Evolutionary conservation across 1,140 invertebrate species (phyloP).

Genomic region (Linepithema humile): DNA sequence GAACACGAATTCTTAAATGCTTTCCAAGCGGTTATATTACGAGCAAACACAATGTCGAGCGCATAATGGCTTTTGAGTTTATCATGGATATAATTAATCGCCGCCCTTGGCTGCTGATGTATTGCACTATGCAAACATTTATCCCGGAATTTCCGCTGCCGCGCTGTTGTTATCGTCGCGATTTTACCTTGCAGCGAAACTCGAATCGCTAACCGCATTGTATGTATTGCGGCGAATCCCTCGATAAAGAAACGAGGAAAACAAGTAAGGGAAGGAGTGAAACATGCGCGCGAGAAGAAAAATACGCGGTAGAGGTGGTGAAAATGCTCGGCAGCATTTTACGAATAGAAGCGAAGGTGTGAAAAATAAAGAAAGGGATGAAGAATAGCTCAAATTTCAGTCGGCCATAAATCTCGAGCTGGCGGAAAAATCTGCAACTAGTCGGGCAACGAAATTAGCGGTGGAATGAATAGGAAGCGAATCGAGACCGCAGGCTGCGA

Average conservation of each 20-base stretch:
- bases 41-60: constrained; percentile 7
- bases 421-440: not conserved
- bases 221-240: not conserved
- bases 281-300: constrained; percentile 13
- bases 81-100: constrained; percentile 38
- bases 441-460: constrained; percentile 21
- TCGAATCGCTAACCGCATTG: constrained; percentile 6
- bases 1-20: constrained; percentile 10
- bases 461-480: not conserved
- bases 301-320: not conserved
- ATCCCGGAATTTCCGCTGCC: constrained; percentile 2
- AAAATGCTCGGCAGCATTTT: not conserved
- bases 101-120: constrained; percentile 1
- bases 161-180: constrained; percentile 1
- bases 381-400: constrained; percentile 24
- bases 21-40: not conserved
- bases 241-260: constrained; percentile 16
- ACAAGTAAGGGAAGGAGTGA: not conserved
- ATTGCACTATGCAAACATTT: constrained; percentile 31
- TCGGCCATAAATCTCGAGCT: not conserved
- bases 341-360: not conserved
- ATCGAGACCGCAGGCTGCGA: not conserved
- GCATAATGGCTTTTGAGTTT: constrained; percentile 41
- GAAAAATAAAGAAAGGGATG: not conserved
- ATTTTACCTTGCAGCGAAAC: constrained; percentile 7